These are phyloP conservation scores for Melopsittacus undulatus DNA, from an alignment of 2,797 vertebrate species.

Conservation along the genomic window DNA sequence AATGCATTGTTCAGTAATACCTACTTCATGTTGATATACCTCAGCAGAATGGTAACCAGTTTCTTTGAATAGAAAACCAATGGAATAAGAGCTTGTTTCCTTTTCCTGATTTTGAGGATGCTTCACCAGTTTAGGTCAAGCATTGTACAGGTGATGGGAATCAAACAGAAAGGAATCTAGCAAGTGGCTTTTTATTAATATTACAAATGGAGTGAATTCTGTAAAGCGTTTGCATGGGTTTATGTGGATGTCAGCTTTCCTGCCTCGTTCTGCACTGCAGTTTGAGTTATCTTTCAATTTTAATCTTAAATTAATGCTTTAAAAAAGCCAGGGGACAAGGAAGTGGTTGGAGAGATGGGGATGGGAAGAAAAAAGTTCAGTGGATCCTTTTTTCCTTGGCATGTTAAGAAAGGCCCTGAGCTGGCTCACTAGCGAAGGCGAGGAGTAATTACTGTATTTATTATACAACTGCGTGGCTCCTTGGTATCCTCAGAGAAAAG, in stretches of 20 bases:
- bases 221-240: constrained; percentile 8
- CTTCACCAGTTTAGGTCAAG: not conserved
- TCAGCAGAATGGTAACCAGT: not conserved
- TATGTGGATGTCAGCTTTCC: not conserved
- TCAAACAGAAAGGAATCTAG: not conserved
- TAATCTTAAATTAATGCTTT: not conserved
- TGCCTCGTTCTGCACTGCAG: not conserved
- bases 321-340: not conserved
- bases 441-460: not conserved
- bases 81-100: not conserved
- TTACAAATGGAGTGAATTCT: constrained; percentile 19
- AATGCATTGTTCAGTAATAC: not conserved
- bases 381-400: not conserved
- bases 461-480: not conserved
- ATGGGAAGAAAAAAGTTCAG: not conserved
- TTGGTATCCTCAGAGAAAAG: not conserved
- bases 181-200: constrained; percentile 18
- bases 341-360: not conserved
- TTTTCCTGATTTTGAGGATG: not conserved
- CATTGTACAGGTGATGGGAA: constrained; percentile 10
- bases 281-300: not conserved
- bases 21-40: not conserved
- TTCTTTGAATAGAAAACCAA: not conserved
- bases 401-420: not conserved
- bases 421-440: not conserved